Conservation (phyloP, 2,797 vertebrate genomes). For the Paratrypauchen microcephalus region DNA sequence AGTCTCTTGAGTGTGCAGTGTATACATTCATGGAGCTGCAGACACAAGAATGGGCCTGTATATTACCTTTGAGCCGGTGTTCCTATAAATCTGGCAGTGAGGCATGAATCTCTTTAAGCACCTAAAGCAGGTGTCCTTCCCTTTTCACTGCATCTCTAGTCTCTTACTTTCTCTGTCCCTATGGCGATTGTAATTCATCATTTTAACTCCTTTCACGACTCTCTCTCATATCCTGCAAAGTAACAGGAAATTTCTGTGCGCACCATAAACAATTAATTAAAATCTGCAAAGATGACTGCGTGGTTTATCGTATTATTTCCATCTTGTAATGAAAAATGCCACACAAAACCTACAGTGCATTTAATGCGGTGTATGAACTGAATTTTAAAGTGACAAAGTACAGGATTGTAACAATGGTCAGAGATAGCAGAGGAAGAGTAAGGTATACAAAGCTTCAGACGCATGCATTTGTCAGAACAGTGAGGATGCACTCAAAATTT, state of each 20-base stretch:
- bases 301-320: conserved; percentile 36
- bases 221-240: conserved; percentile 56
- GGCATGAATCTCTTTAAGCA: conserved; percentile 25
- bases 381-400: conserved; percentile 13
- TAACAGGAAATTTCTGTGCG: conserved; percentile 54
- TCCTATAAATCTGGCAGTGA: conserved; percentile 14
- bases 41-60: neutral
- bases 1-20: conserved; percentile 7
- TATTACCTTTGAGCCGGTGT: neutral
- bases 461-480: neutral
- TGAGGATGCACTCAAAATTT: neutral
- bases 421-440: conserved; percentile 3
- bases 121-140: conserved; percentile 17
- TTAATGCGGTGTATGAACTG: neutral
- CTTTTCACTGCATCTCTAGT: conserved; percentile 8
- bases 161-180: conserved; percentile 5
- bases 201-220: conserved; percentile 37
- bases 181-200: conserved; percentile 35
- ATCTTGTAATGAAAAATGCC: conserved; percentile 40
- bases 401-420: conserved; percentile 1
- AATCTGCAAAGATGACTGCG: conserved; percentile 35
- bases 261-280: conserved; percentile 58
- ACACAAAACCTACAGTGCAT: conserved; percentile 19
- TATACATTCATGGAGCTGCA: neutral
- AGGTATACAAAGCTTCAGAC: neutral